Evolutionary conservation across 2,113 vertebrate genomes (phyloP), one percentile per base, ranked within the genome.

Genomic region (Vombatus ursinus): DNA sequence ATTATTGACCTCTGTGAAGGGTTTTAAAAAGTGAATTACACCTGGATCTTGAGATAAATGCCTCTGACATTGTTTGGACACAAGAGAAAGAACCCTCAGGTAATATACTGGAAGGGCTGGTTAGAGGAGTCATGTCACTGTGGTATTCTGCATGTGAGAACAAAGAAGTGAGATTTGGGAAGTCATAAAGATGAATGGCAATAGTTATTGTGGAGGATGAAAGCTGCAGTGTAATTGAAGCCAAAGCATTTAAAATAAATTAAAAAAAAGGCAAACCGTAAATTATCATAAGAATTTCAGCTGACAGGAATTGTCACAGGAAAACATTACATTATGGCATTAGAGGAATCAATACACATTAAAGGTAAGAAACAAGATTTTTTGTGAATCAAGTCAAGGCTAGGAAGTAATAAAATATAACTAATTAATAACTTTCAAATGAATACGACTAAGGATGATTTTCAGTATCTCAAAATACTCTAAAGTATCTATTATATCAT

Each of bases 21-120:
- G 77, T 57, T 96, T 96, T 96, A 90, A 97, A 96, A 11, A 94
- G 77, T 96, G 77, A 97, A 96, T 96, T 98, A 97, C 95, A 96
- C 95, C 94, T 94, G 57, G 93, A 50, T 93, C 91, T 94, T 94
- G 91, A 97, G 96, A 96, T 96, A 91, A 97, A 96, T 96, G 92
- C 93, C 93, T 95, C 92, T 96, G 94, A 96, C 91, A 93, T 89
- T 92, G 51, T 96, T 96, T 96, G 93, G 96, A 94, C 91, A 97
- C 94, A 95, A 91, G 52, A 77, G 6, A 94, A 91, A 47, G 44
- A 93, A 49, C 77, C 92, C 95, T 95, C 68, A 54, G 68, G 94
- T 89, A 89, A 93, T 24, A 77, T 68, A 94, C 31, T 0, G 19
- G 90, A 53, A 47, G 48, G 93, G 94, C 91, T 91, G 49, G 48